Evolutionary conservation across 2,797 vertebrate species (phyloP).

Genomic region (Xerus rutilus): DNA sequence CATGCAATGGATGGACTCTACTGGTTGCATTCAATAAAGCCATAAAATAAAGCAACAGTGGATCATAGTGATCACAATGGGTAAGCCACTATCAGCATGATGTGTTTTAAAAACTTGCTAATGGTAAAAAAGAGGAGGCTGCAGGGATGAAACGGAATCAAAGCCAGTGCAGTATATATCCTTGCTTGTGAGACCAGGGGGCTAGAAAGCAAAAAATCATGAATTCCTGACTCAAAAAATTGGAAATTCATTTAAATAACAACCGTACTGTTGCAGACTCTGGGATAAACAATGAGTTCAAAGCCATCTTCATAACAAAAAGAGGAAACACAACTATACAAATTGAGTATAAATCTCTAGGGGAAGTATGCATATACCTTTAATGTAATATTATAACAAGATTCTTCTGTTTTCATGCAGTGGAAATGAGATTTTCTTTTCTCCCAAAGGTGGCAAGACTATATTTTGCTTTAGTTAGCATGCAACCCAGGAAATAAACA

Average conservation of each 20-base stretch:
- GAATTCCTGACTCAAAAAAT: background rate
- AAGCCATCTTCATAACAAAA: background rate
- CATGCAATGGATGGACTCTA: background rate
- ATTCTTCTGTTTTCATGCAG: background rate
- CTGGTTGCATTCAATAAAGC: background rate
- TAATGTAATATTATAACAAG: background rate
- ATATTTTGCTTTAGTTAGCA: slow-evolving; percentile 39
- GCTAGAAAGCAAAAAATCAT: background rate
- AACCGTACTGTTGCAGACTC: background rate
- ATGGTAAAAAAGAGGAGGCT: background rate
- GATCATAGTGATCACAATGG: background rate
- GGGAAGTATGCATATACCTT: background rate
- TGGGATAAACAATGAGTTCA: background rate
- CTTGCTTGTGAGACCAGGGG: background rate
- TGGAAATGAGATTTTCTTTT: slow-evolving; percentile 28
- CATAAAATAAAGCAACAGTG: background rate
- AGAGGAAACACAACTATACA: background rate
- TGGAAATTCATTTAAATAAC: slow-evolving; percentile 1
- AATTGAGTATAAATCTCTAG: background rate
- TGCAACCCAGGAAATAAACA: background rate
- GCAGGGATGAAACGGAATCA: background rate
- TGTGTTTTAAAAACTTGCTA: background rate
- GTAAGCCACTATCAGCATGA: background rate
- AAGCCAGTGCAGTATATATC: background rate
- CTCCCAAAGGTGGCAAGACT: background rate